Base-by-base conservation (phyloP, 2,113 vertebrate genomes). In the Microcebus tavaratra region DNA sequence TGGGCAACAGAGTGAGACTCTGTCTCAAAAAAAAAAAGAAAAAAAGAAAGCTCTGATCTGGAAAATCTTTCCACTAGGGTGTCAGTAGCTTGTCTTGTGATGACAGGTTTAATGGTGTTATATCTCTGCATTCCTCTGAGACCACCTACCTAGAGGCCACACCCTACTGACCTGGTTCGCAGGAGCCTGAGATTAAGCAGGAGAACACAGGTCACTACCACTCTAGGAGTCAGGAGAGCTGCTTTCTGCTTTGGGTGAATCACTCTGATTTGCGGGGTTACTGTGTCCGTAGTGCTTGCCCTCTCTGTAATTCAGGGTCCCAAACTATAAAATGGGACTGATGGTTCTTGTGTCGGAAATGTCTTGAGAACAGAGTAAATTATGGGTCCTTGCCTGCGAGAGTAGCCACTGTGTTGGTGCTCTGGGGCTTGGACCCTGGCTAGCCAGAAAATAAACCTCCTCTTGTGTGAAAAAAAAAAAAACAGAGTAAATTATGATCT, bases 71-170 rank as follows among this genome's bases (percentile, higher is more conserved):
- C 39, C 79, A 8, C 34, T 76, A 57, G 57, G 42, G 27, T 8
- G 1, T 85, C 48, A 39, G 31, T 80, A 81, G 68, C 91, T 63
- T 75, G 73, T 61, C 59, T 65, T 15, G 73, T 61, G 88, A 90
- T 84, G 90, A 95, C 63, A 95, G 75, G 36, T 67, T 65, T 86
- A 75, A 75, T 91, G 90, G 79, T 59, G 84, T 59, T 20, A 31
- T 79, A 75, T 80, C 95, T 81, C 63, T 63, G n/a, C 65, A n/a
- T 90, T 93, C 88, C 65, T 23, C 57, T 9, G 42, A 75, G 95
- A 97, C 96, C 92, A 90, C 95, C 92, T 53, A 72, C 92, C 68
- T 86, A 31, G 92, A 92, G 34, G 63, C 92, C 39, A 0, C 61
- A 11, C 57, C 92, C 83, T n/a, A 1, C 72, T 50, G 83, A 50